Conservation (phyloP, 2,888 invertebrate genomes). For the Miltochrista miniata region DNA sequence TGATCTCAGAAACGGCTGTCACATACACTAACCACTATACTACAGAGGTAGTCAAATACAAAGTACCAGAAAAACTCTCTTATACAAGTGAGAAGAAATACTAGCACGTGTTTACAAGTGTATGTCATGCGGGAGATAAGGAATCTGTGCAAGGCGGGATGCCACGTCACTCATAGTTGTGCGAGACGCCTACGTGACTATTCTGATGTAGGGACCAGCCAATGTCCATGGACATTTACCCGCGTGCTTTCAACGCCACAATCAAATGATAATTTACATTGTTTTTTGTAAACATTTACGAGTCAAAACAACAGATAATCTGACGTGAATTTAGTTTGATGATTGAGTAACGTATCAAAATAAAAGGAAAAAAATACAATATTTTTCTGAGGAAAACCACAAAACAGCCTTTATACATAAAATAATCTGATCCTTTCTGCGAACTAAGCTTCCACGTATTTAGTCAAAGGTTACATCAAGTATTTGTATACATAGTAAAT, state of each 20-base stretch:
- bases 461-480: too few relatives aligned
- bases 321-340: not conserved
- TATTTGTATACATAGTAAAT: too few relatives aligned
- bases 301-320: not conserved
- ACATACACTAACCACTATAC: too few relatives aligned
- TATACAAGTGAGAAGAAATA: too few relatives aligned
- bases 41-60: too few relatives aligned
- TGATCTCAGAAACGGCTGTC: too few relatives aligned
- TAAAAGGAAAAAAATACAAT: not conserved
- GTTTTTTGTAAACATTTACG: slow-evolving; percentile 9
- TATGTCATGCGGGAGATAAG: slow-evolving; percentile 24
- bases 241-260: slow-evolving; percentile 17
- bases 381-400: too few relatives aligned
- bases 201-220: slow-evolving; percentile 43
- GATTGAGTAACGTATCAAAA: not conserved
- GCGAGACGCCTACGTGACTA: slow-evolving; percentile 66
- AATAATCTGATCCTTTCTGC: too few relatives aligned
- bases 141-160: slow-evolving; percentile 40
- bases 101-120: too few relatives aligned
- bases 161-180: slow-evolving; percentile 11
- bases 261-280: slow-evolving; percentile 25
- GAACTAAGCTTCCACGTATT: too few relatives aligned
- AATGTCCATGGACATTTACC: slow-evolving; percentile 52
- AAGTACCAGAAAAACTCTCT: too few relatives aligned
- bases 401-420: too few relatives aligned